Percentiles rank a stretch among this genome's conserved stretches.
Evolutionary conservation across 2,888 invertebrate genomes (phyloP).

Genomic region (Rhaphigaster nebulosa): DNA sequence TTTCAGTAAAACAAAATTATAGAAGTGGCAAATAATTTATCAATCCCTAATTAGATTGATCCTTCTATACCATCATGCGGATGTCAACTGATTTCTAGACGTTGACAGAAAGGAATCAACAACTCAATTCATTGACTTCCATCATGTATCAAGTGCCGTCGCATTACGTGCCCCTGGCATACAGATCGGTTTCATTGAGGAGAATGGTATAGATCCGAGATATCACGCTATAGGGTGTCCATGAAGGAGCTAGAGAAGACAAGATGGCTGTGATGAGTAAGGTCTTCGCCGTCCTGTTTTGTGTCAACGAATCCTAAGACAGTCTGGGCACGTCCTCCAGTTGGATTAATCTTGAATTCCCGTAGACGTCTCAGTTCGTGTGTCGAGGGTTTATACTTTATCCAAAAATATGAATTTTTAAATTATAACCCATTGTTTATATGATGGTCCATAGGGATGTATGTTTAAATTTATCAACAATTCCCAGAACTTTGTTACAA

Average conservation of each 20-base stretch:
- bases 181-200: not conserved
- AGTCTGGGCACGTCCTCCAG: conserved; percentile 23
- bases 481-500: no score
- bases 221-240: not conserved
- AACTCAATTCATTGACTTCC: not conserved
- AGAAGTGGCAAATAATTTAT: no score
- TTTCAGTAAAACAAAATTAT: no score
- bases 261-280: not conserved
- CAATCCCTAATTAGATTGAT: no score
- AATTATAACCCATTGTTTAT: not conserved
- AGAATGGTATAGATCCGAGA: not conserved
- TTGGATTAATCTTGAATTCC: conserved; percentile 19
- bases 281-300: not conserved
- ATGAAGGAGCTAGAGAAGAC: not conserved
- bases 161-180: not conserved
- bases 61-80: no score
- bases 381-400: not conserved
- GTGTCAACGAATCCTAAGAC: not conserved
- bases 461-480: not conserved
- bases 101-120: not conserved
- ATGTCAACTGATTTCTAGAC: no score
- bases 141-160: not conserved
- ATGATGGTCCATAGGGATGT: not conserved
- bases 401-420: not conserved
- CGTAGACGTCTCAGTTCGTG: not conserved